Conservation (phyloP, 2,888 invertebrate species). For the Petrolisthes cinctipes region DNA sequence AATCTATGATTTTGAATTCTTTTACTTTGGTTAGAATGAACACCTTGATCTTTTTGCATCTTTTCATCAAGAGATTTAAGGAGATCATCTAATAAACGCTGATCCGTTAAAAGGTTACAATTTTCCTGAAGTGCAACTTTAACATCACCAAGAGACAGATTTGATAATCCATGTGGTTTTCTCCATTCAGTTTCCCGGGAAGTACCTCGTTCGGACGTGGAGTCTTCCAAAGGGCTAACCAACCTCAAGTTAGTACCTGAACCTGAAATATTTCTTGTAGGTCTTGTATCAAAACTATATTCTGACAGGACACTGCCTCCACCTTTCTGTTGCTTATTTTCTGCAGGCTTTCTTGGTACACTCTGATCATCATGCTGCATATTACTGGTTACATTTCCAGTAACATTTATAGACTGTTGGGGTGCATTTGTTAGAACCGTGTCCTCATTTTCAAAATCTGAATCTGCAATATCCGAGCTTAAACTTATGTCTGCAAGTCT, state of each 20-base stretch:
- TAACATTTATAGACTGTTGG: not conserved
- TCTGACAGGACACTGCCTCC: not conserved
- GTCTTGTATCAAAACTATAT: not conserved
- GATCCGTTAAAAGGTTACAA: not conserved
- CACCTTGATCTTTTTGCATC: not conserved
- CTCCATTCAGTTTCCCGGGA: not conserved
- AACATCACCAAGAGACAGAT: not conserved
- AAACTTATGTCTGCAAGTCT: not conserved
- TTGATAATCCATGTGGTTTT: not conserved
- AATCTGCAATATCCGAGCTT: not conserved
- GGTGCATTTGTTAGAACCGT: not conserved
- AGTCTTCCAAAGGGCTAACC: not conserved
- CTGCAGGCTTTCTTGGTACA: not conserved
- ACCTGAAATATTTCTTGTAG: not conserved
- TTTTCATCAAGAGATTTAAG: not conserved
- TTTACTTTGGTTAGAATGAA: not conserved
- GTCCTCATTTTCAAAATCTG: not conserved
- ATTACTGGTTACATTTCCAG: not conserved
- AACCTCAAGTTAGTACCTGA: not conserved
- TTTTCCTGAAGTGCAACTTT: not conserved
- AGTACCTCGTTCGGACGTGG: not conserved
- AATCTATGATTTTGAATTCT: not conserved
- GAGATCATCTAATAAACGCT: not conserved
- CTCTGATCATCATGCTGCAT: not conserved
- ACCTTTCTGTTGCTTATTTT: not conserved